A percentile compares a stretch with the other conserved stretches of the same genome.
These are phyloP conservation scores for Drosophila anomalata DNA, from an alignment of 2,888 invertebrate species.

Conservation along the genomic window DNA sequence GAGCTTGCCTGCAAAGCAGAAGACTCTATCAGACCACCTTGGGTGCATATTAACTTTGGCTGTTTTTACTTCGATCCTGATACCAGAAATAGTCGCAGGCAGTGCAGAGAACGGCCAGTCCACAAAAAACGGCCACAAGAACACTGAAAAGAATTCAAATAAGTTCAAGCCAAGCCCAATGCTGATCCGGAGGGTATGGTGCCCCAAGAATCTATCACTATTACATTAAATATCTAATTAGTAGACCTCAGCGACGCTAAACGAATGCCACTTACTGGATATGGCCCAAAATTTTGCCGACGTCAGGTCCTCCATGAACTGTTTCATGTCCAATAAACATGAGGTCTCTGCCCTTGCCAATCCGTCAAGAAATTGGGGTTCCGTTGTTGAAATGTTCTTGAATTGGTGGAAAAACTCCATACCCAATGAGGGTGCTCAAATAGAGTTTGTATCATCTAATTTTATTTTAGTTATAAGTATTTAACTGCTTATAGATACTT, in stretches of 20 bases:
- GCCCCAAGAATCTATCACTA: conserved; percentile 83
- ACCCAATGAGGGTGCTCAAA: conserved; percentile 3
- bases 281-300: conserved; percentile 43
- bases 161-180: neutral
- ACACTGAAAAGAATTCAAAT: conserved; percentile 34
- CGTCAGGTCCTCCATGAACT: conserved; percentile 23
- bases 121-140: conserved; percentile 39
- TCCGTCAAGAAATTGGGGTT: conserved; percentile 12
- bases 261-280: conserved; percentile 30
- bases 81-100: conserved; percentile 59
- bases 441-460: too few relatives aligned
- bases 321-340: conserved; percentile 47
- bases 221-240: neutral
- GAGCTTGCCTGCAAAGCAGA: conserved; percentile 24
- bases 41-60: neutral
- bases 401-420: conserved; percentile 29
- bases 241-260: neutral
- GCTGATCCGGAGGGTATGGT: conserved; percentile 79
- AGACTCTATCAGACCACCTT: neutral
- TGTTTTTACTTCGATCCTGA: conserved; percentile 44
- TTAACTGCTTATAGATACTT: too few relatives aligned
- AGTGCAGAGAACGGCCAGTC: conserved; percentile 45
- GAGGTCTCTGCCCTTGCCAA: conserved; percentile 16
- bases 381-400: conserved; percentile 17
- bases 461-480: too few relatives aligned